Base-by-base conservation (phyloP, 2,888 invertebrate species). In the Microctonus aethiopoides region DNA sequence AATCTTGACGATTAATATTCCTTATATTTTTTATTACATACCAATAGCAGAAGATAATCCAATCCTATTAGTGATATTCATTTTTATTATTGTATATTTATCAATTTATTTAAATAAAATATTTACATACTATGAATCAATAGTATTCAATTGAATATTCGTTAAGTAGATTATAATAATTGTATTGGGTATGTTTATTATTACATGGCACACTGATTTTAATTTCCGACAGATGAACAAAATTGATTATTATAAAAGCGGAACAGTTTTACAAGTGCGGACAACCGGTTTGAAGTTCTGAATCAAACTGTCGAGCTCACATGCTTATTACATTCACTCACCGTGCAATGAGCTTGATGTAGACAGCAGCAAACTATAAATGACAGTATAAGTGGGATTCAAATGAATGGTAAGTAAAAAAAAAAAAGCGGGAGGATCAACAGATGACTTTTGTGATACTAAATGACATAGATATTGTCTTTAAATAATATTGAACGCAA, bases 241-340 rank as follows among this genome's bases (percentile, higher is more conserved):
- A 41, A 6, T n/a, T 26, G 10, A 34, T 34, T 57, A 29, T 20
- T 63, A 62, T 51, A 26, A 51, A 63, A 63, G 26, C 10, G 29
- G 41, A 24, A 26, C 32, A 29, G 59, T 46, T n/a, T 36, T 13
- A 24, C 6, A n/a, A 24, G 59, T 71, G 80, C 16, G 74, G 60
- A 74, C 72, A 72, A 75, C 69, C 78, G 73, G 76, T 75, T 76
- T 77, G 77, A 71, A 75, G 76, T 81, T 75, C 70, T 77, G 72
- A 70, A 73, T 78, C 76, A 75, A 78, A 83, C 82, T 83, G 80
- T 68, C 75, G 74, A 72, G 72, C 76, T 75, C 78, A 77, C 76
- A 77, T 77, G 77, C 77, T 39, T 32, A 10, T n/a, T 24, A 13
- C 57, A 29, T 24, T 56, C 63, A 64, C 29, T 67, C 11, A 16